Percentiles rank a stretch among this genome's conserved stretches.
These are phyloP conservation scores for Schizopygopsis malacanthus DNA, from an alignment of 2,797 vertebrate genomes.

Conservation along the genomic window DNA sequence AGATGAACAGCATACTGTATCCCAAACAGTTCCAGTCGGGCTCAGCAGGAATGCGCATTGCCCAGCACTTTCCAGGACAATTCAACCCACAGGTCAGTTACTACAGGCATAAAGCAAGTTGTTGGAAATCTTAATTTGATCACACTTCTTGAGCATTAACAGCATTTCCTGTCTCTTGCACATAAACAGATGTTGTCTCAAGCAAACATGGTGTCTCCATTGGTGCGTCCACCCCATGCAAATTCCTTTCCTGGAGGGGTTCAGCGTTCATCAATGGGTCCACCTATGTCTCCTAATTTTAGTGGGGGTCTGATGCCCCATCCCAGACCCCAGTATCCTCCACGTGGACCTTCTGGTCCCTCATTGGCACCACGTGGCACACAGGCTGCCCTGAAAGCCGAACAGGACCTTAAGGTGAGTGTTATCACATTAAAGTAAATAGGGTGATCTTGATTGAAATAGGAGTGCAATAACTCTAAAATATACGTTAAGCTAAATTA, in stretches of 20 bases:
- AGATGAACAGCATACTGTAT: constrained; percentile 97
- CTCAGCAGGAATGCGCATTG: constrained; percentile 89
- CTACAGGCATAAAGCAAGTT: not conserved
- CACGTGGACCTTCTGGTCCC: constrained; percentile 85
- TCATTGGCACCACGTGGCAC: constrained; percentile 86
- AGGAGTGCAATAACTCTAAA: not conserved
- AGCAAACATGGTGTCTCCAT: constrained; percentile 93
- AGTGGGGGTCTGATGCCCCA: constrained; percentile 92
- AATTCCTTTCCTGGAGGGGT: constrained; percentile 92
- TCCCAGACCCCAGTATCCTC: constrained; percentile 86
- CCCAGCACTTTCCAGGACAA: constrained; percentile 92
- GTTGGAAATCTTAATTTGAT: not conserved
- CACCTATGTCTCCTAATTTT: constrained; percentile 85
- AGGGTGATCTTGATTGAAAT: not conserved
- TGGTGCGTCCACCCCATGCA: constrained; percentile 91
- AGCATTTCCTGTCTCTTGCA: not conserved
- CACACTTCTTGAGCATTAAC: not conserved
- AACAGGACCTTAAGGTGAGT: constrained; percentile 91
- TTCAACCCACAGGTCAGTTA: constrained; percentile 92
- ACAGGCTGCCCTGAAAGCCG: constrained; percentile 90
- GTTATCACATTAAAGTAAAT: not conserved
- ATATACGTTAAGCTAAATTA: not conserved
- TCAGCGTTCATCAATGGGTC: constrained; percentile 90
- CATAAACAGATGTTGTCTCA: constrained; percentile 90
- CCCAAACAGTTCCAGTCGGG: constrained; percentile 96